phyloP scores from a whole-genome alignment of 2,113 vertebrate genomes.

The Gambusia affinis region DNA sequence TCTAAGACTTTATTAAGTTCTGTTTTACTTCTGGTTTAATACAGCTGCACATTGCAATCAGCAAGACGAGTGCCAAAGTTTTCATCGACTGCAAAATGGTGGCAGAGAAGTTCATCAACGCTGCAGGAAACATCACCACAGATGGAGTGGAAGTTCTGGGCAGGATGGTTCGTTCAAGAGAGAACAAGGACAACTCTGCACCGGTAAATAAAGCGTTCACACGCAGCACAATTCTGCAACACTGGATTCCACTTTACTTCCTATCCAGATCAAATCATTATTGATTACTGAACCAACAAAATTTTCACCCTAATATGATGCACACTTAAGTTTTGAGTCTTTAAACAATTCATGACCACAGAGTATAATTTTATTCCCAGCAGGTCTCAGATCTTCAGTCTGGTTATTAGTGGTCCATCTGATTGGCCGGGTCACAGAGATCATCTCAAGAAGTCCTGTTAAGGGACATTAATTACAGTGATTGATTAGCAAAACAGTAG shows the following conservation, averaged over 20 bases:
- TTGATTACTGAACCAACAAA: neutral
- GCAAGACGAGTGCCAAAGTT: conserved; percentile 87
- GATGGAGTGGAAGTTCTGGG: conserved; percentile 92
- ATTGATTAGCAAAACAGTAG: neutral
- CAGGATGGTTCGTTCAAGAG: conserved; percentile 91
- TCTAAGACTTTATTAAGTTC: neutral
- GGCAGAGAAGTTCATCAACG: conserved; percentile 86
- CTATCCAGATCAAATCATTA: neutral
- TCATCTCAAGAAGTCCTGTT: neutral
- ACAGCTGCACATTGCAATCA: conserved; percentile 91
- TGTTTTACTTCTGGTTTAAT: conserved; percentile 9
- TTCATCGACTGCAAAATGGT: conserved; percentile 92
- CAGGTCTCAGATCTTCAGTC: neutral
- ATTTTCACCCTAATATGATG: neutral
- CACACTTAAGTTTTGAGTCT: neutral
- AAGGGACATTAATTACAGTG: neutral
- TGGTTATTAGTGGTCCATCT: neutral
- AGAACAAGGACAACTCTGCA: conserved; percentile 88
- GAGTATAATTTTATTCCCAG: neutral
- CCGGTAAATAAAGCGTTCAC: conserved; percentile 78
- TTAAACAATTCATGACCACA: neutral
- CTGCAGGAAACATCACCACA: conserved; percentile 89
- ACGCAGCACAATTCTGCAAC: neutral
- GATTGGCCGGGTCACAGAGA: neutral
- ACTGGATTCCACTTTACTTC: neutral